These are phyloP conservation scores for Eulemur rubriventer DNA, from an alignment of 2,797 vertebrate genomes.

Conservation along the genomic window DNA sequence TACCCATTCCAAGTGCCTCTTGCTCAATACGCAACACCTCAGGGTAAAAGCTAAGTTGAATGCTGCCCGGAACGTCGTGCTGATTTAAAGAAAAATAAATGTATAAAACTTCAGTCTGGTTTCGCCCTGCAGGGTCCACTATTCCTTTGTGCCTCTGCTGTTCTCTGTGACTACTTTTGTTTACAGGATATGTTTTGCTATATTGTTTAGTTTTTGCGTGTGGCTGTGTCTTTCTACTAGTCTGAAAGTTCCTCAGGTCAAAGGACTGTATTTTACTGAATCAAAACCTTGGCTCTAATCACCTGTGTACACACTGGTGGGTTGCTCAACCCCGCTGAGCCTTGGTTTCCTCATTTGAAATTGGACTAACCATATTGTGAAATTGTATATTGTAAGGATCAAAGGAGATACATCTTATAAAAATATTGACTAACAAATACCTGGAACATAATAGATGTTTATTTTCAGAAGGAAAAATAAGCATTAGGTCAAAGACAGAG, in stretches of 20 bases:
- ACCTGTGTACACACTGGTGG: rapidly evolving
- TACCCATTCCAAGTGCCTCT: neutral
- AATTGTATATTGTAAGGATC: neutral
- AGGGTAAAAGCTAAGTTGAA: neutral
- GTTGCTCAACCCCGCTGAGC: neutral
- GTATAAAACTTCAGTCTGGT: neutral
- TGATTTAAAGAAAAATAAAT: neutral
- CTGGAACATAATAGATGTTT: neutral
- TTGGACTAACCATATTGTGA: neutral
- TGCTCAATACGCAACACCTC: neutral
- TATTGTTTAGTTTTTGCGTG: neutral
- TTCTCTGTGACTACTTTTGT: neutral
- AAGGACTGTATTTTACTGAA: neutral
- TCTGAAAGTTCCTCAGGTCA: neutral
- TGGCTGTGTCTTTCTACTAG: neutral
- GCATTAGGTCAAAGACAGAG: neutral
- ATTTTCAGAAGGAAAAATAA: neutral
- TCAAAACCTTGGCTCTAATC: neutral
- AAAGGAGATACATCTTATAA: neutral
- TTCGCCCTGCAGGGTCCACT: rapidly evolving
- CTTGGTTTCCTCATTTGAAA: neutral
- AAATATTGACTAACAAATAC: neutral
- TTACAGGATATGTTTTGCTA: neutral
- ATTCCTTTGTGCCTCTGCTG: rapidly evolving
- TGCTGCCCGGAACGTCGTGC: neutral